A percentile compares a stretch with the other conserved stretches of the same genome.
Evolutionary conservation across 2,113 vertebrate species (phyloP).

Genomic region (Charina bottae): DNA sequence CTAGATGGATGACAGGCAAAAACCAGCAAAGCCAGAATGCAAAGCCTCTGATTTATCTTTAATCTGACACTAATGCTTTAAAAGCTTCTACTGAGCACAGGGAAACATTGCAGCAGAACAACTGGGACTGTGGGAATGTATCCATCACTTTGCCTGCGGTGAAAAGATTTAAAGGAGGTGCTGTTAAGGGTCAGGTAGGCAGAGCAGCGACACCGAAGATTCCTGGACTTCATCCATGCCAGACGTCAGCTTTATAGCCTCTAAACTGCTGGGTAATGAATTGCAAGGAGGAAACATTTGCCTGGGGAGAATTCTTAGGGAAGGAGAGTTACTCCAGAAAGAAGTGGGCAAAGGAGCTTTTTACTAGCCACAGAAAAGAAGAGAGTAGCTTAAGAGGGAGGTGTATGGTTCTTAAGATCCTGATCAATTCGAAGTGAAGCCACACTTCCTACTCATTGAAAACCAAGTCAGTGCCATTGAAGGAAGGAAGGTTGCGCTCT

Average conservation of each 20-base stretch:
- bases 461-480: not conserved
- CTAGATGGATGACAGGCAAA: not conserved
- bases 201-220: not conserved
- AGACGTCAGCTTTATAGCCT: not conserved
- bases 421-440: not conserved
- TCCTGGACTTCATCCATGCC: conserved; percentile 19
- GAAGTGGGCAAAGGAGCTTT: not conserved
- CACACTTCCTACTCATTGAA: not conserved
- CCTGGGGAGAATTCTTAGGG: not conserved
- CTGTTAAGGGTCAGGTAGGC: conserved; percentile 1
- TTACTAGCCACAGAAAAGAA: not conserved
- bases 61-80: not conserved
- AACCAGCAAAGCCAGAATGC: not conserved
- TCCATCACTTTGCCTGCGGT: not conserved
- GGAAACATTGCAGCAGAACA: conserved; percentile 10
- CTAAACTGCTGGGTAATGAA: conserved; percentile 18
- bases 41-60: not conserved
- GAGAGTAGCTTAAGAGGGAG: no score
- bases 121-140: not conserved
- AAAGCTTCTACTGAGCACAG: conserved; percentile 17
- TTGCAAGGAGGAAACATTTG: not conserved
- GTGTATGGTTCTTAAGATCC: not conserved
- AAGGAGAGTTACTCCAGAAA: not conserved
- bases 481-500: not conserved
- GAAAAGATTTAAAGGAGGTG: conserved; percentile 1